These are phyloP conservation scores for Trichopria drosophilae DNA, from an alignment of 2,888 invertebrate genomes.

Conservation along the genomic window DNA sequence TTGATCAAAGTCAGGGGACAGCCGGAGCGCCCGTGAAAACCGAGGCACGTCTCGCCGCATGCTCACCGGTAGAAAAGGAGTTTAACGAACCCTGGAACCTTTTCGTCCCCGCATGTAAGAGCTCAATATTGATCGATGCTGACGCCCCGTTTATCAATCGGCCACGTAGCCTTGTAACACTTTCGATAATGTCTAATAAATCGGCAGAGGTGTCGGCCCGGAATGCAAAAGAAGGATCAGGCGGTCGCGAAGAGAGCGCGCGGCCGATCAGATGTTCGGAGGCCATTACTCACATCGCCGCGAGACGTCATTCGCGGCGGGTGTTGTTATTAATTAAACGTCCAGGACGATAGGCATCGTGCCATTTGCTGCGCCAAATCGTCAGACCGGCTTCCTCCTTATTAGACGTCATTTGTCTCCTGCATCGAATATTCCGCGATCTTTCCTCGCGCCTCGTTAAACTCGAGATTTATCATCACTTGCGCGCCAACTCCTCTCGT, in stretches of 20 bases:
- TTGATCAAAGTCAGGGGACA: too few relatives aligned
- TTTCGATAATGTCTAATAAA: conserved; percentile 28
- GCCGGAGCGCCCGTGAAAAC: too few relatives aligned
- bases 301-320: conserved; percentile 51
- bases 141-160: conserved; percentile 21
- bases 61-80: too few relatives aligned
- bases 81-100: too few relatives aligned
- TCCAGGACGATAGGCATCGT: conserved; percentile 53
- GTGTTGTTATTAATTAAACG: conserved; percentile 57
- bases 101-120: too few relatives aligned
- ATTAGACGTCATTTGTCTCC: conserved; percentile 56
- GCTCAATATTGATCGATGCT: conserved; percentile 22
- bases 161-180: conserved; percentile 4
- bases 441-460: conserved; percentile 41
- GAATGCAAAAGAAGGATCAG: conserved; percentile 8
- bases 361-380: conserved; percentile 39
- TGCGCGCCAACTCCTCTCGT: conserved; percentile 31
- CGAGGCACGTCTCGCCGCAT: too few relatives aligned
- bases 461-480: conserved; percentile 43
- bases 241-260: conserved; percentile 9
- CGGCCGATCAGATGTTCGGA: conserved; percentile 52
- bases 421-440: conserved; percentile 47
- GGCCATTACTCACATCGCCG: conserved; percentile 53
- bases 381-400: conserved; percentile 47
- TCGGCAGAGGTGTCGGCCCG: background rate